Percentiles rank a stretch among this genome's conserved stretches.
phyloP scores from a whole-genome alignment of 2,888 invertebrate species.

The Hyles lineata region DNA sequence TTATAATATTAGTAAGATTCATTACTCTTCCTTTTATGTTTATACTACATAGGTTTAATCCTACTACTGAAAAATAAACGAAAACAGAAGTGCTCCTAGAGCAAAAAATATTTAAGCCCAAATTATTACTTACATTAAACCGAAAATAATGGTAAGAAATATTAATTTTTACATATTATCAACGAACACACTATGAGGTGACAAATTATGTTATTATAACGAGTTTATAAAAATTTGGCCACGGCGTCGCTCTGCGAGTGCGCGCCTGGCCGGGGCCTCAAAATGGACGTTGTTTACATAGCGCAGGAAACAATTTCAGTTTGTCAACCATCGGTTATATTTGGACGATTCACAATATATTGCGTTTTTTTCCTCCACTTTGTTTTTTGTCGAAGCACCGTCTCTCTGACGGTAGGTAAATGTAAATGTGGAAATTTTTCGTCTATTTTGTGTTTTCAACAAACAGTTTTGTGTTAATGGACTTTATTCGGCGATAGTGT shows the following conservation, averaged over 20 bases:
- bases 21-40: no score
- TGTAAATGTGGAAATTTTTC: background rate
- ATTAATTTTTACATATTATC: background rate
- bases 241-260: background rate
- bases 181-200: background rate
- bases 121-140: no score
- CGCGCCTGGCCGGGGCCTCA: conserved; percentile 26
- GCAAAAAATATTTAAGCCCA: no score
- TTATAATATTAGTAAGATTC: no score
- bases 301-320: conserved; percentile 34
- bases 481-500: background rate
- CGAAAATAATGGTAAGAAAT: no score
- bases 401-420: background rate
- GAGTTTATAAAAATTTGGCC: background rate
- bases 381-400: background rate
- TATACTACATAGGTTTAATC: no score
- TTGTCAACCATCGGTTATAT: conserved; percentile 29
- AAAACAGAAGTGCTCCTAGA: no score
- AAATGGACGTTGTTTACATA: conserved; percentile 30
- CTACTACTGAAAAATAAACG: no score
- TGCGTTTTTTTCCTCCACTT: background rate
- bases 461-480: background rate
- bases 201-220: background rate
- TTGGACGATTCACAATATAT: conserved; percentile 20
- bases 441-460: background rate